Percentiles rank a stretch among this genome's conserved stretches.
phyloP scores from a whole-genome alignment of 2,888 invertebrate species.

The Loripinus fragilis region DNA sequence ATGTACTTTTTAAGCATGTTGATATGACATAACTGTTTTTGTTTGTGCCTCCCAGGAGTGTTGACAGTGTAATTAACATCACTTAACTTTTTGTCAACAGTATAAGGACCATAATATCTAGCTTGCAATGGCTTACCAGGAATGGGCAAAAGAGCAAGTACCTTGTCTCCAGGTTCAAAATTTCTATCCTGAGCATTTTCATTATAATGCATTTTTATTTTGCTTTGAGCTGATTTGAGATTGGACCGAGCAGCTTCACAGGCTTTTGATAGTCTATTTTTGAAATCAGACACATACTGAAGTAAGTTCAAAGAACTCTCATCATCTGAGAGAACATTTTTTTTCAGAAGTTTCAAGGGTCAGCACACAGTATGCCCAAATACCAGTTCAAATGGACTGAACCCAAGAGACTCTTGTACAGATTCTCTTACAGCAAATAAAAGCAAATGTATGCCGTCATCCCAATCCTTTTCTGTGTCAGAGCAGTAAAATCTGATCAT shows the following conservation, averaged over 20 bases:
- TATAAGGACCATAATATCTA: constrained; percentile 51
- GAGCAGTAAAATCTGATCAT: constrained; percentile 48
- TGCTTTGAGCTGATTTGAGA: constrained; percentile 36
- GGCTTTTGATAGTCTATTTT: not conserved
- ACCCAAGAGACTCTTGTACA: constrained; percentile 40
- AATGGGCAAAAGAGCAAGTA: constrained; percentile 56
- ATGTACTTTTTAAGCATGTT: constrained; percentile 56
- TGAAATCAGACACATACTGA: constrained; percentile 43
- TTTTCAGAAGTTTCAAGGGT: constrained; percentile 36
- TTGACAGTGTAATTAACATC: constrained; percentile 48
- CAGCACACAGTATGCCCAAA: constrained; percentile 34
- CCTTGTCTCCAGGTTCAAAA: constrained; percentile 57
- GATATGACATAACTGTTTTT: constrained; percentile 42
- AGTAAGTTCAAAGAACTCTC: constrained; percentile 23
- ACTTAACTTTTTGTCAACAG: constrained; percentile 33
- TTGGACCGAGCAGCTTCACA: constrained; percentile 43
- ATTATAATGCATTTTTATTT: constrained; percentile 59
- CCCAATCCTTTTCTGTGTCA: constrained; percentile 43
- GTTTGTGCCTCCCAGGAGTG: constrained; percentile 50
- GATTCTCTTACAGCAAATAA: constrained; percentile 48
- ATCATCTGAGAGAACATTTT: constrained; percentile 38
- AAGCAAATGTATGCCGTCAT: constrained; percentile 42
- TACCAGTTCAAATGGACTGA: constrained; percentile 49
- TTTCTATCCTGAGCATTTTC: constrained; percentile 28
- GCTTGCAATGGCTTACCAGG: constrained; percentile 46